Base-by-base conservation (phyloP, 2,797 vertebrate genomes). In the Phaenicophaeus curvirostris region DNA sequence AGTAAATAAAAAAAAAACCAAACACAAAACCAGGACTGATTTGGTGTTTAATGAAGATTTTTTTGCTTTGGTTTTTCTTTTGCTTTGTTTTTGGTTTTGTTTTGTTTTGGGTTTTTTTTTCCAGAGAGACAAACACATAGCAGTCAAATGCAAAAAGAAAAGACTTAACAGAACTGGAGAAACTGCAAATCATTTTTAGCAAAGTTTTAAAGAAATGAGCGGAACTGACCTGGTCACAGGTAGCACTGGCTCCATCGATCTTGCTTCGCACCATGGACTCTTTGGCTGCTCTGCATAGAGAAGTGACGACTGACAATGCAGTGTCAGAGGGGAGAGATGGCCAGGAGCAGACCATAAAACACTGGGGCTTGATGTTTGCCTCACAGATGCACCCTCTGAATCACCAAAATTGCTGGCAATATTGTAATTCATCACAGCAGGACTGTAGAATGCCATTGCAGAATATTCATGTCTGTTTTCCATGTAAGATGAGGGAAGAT, bases 401-500 rank as follows among this genome's bases (percentile, higher is more conserved):
- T 97, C 96, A 44, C 39, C 94, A 85, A 96, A 95, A 59, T 69
- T 96, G n/a, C 97, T 83, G 10, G 98, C 85, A 31, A 98, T 62
- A 68, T 93, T 85, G 77, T 99, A 99, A 89, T 98, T 98, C 90
- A 99, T 95, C 95, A 99, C 21, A 1, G 98, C 97, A 1, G 98
- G 98, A 91, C 98, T 97, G 81, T 98, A 99, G 97, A 99, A 99
- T 0, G 98, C 94, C 95, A 99, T 96, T 1, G 98, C 89, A 7
- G 98, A 85, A 54, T 98, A 99, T 6, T 99, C 99, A 3, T 98
- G 98, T 59, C 93, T 96, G 85, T 89, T 98, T 69, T 99, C 99
- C 31, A 98, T 76, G 53, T 99, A 99, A 1, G 98, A 98, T 4
- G 99, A 98, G 18, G 99, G 98, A 72, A 99, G 98, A 85, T 98